Conservation (phyloP, 2,113 vertebrate species). For the Globicephala melas region DNA sequence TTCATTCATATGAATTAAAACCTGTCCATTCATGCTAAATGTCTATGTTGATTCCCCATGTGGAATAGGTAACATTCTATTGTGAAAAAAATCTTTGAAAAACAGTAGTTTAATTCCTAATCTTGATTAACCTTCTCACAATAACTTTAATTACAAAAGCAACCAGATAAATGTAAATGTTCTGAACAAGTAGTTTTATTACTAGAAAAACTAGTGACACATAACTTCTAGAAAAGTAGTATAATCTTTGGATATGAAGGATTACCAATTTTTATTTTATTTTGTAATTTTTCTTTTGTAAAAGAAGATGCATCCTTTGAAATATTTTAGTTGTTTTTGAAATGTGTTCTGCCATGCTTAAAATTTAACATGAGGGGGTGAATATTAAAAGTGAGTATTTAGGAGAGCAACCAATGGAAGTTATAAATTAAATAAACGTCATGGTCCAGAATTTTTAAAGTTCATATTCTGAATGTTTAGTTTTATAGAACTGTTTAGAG, state of each 20-base stretch:
- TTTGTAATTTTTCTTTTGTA: not conserved
- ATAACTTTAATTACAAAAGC: not conserved
- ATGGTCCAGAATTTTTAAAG: not conserved
- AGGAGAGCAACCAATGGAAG: not conserved
- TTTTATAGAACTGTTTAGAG: not conserved
- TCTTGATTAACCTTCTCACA: not conserved
- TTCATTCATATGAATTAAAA: not conserved
- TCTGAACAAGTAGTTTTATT: not conserved
- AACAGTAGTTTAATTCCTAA: not conserved
- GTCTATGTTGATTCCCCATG: not conserved
- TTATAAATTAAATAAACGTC: not conserved
- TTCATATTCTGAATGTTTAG: not conserved
- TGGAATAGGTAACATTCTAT: not conserved
- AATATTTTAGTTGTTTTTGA: not conserved
- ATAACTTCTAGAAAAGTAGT: not conserved
- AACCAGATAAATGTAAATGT: not conserved
- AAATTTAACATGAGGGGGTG: not conserved
- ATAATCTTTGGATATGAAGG: not conserved
- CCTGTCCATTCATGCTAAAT: not conserved
- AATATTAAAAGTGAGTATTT: not conserved
- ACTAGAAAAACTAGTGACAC: not conserved
- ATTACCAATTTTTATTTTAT: not conserved
- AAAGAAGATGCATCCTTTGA: not conserved
- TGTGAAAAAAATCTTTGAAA: not conserved
- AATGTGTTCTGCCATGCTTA: not conserved